Conservation (phyloP, 2,797 vertebrate genomes). For the Phyllotis vaccarum region DNA sequence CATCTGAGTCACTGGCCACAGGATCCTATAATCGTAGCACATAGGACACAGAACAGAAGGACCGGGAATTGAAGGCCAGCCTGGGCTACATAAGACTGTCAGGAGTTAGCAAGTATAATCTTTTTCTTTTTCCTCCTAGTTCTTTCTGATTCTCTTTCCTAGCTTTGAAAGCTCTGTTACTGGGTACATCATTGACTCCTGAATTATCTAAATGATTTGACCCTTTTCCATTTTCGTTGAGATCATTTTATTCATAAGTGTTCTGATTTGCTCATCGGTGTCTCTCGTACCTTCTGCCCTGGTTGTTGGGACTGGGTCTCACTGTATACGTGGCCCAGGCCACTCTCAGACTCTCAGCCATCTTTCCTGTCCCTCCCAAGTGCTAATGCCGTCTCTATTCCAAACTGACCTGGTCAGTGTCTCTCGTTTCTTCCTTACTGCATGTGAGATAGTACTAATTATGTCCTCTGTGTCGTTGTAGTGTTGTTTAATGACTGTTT, state of each 20-base stretch:
- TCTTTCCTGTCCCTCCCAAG: not conserved
- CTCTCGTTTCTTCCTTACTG: constrained; percentile 24
- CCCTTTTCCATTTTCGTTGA: constrained; percentile 35
- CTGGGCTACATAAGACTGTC: not conserved
- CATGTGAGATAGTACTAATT: constrained; percentile 25
- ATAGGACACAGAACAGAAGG: not conserved
- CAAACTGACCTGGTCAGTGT: not conserved
- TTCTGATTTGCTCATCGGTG: constrained; percentile 14
- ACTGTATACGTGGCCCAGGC: not conserved
- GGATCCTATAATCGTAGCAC: not conserved
- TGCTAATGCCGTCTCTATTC: not conserved
- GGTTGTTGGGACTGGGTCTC: not conserved
- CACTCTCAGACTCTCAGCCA: not conserved
- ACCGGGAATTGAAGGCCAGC: not conserved
- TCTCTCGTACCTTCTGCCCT: not conserved
- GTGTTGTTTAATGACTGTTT: constrained; percentile 20
- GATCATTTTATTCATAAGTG: constrained; percentile 32
- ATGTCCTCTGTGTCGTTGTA: constrained; percentile 39
- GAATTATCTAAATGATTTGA: not conserved
- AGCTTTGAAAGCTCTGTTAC: not conserved
- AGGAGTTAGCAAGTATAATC: not conserved
- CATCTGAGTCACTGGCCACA: not conserved
- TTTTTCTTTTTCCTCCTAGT: not conserved
- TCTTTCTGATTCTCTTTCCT: not conserved
- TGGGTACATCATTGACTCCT: not conserved